These are phyloP conservation scores for Drosophila meridiana DNA, from an alignment of 2,888 invertebrate species.

Conservation along the genomic window DNA sequence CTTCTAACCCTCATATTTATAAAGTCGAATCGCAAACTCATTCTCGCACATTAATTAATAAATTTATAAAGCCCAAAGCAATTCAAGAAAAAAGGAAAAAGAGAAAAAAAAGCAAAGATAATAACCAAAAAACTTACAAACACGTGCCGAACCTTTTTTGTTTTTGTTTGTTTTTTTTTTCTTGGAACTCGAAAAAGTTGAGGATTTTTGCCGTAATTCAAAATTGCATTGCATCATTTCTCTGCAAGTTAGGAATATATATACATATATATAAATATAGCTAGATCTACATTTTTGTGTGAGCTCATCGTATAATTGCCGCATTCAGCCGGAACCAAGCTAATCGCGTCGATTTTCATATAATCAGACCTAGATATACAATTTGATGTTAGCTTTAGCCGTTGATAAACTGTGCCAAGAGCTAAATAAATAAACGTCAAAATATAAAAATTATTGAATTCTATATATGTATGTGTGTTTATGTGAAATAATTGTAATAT, in stretches of 20 bases:
- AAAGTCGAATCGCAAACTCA: neutral
- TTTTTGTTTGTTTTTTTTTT: neutral
- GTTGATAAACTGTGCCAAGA: neutral
- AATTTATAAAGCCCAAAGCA: neutral
- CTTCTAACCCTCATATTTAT: neutral
- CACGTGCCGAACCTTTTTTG: neutral
- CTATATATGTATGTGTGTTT: neutral
- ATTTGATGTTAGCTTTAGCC: slow-evolving; percentile 15
- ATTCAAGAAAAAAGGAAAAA: neutral
- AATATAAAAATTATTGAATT: neutral
- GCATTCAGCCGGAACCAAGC: slow-evolving; percentile 38
- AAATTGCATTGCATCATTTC: slow-evolving; percentile 38
- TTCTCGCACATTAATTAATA: neutral
- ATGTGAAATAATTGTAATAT: neutral
- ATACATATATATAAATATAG: slow-evolving; percentile 5
- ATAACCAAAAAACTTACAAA: slow-evolving; percentile 10
- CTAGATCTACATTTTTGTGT: slow-evolving; percentile 20
- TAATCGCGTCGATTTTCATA: slow-evolving; percentile 7
- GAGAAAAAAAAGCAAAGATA: neutral
- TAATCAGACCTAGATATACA: slow-evolving; percentile 8
- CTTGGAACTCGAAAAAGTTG: slow-evolving; percentile 6
- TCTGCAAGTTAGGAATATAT: slow-evolving; percentile 6
- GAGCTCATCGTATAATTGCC: slow-evolving; percentile 50
- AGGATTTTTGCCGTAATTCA: slow-evolving; percentile 3
- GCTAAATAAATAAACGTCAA: slow-evolving; percentile 1